These are phyloP conservation scores for Lethenteron camtschaticum DNA, from an alignment of 2,113 vertebrate species.

Conservation along the genomic window DNA sequence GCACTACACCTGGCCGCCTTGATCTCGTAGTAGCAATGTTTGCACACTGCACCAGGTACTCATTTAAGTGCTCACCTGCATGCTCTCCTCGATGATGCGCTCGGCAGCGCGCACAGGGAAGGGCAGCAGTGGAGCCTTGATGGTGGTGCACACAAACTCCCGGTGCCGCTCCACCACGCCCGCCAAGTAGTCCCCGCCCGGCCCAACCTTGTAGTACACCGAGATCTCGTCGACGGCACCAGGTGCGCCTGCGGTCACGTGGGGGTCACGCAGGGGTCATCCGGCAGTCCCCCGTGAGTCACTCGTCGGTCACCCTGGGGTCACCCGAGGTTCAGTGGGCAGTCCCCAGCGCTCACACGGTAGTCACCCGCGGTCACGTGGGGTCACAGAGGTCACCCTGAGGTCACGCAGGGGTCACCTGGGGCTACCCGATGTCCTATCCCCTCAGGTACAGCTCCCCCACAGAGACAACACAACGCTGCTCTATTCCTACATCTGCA, in stretches of 20 bases:
- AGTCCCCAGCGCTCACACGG: too few relatives aligned
- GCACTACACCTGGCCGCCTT: neutral
- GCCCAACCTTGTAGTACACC: constrained; percentile 46
- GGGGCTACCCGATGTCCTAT: too few relatives aligned
- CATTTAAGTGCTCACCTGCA: constrained; percentile 31
- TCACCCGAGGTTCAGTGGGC: too few relatives aligned
- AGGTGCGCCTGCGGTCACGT: constrained; percentile 31
- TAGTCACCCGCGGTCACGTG: too few relatives aligned
- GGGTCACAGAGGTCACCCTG: too few relatives aligned
- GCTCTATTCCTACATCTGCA: too few relatives aligned
- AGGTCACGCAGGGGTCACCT: too few relatives aligned
- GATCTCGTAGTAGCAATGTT: neutral
- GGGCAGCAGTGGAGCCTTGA: constrained; percentile 50
- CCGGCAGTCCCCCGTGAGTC: too few relatives aligned
- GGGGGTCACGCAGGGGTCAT: too few relatives aligned
- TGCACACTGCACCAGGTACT: neutral
- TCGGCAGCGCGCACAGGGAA: constrained; percentile 43
- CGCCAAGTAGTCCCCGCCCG: constrained; percentile 48
- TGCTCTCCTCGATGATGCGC: constrained; percentile 63
- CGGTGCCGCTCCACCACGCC: constrained; percentile 48
- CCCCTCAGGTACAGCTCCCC: too few relatives aligned
- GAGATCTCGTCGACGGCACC: constrained; percentile 70
- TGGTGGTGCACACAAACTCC: constrained; percentile 72
- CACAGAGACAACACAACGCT: too few relatives aligned
- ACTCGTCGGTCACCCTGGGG: too few relatives aligned